A percentile compares a stretch with the other conserved stretches of the same genome.
Conservation (phyloP, 2,888 invertebrate genomes). For the Oxycera nigricornis region DNA sequence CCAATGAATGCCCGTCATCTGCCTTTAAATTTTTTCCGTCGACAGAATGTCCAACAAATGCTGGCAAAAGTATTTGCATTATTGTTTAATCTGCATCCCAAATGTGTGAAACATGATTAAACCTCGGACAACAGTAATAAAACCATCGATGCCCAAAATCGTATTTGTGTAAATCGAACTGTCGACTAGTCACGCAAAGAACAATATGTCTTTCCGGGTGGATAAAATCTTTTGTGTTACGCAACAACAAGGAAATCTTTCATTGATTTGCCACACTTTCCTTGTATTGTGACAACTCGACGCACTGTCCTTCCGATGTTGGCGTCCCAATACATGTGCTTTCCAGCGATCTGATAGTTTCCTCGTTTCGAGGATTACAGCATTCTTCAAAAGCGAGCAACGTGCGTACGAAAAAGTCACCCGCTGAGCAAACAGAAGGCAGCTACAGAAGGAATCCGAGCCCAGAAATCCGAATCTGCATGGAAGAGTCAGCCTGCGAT, state of each 20-base stretch:
- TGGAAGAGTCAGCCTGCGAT: background rate
- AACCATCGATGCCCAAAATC: background rate
- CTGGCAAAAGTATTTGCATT: background rate
- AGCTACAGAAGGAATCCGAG: background rate
- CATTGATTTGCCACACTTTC: slow-evolving; percentile 16
- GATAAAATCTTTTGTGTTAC: too few relatives aligned
- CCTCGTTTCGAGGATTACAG: slow-evolving; percentile 38
- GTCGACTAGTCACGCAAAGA: too few relatives aligned
- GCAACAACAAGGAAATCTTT: background rate
- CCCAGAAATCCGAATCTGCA: background rate
- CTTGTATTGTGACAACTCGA: slow-evolving; percentile 11
- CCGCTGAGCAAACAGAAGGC: slow-evolving; percentile 33
- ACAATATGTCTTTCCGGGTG: too few relatives aligned
- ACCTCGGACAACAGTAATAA: background rate
- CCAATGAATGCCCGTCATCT: background rate
- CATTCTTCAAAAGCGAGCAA: slow-evolving; percentile 3
- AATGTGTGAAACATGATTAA: slow-evolving; percentile 32
- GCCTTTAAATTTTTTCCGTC: too few relatives aligned
- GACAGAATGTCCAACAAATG: background rate
- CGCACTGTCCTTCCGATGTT: background rate
- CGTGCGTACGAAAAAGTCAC: background rate
- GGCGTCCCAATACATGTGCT: background rate
- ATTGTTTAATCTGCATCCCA: background rate
- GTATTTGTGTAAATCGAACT: too few relatives aligned
- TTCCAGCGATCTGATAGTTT: slow-evolving; percentile 39